Evolutionary conservation across 2,888 invertebrate genomes (phyloP), one percentile per base, ranked within the genome.

Genomic region (Harmothoe impar): DNA sequence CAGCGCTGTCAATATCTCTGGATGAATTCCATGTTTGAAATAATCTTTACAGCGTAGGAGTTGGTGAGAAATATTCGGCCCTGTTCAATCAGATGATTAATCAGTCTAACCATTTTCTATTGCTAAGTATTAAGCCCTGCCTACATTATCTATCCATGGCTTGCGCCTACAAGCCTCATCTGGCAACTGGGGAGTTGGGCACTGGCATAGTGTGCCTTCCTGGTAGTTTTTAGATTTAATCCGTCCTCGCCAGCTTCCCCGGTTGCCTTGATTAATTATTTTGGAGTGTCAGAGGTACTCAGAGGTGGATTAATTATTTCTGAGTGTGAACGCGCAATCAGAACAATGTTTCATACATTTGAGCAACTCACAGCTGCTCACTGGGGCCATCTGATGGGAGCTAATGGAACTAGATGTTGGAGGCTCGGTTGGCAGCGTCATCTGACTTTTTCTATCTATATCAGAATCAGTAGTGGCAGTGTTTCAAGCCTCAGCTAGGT

Each of bases 201-300:
- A 62, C 20, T n/a, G 62, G 20, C 62, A 62, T n/a, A 62, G n/a
- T 62, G 43, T 43, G 43, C 43, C 43, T n/a, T 62, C 62, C 62
- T 62, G 62, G 62, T 62, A 15, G n/a, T n/a, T n/a, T n/a, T n/a
- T n/a, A 62, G 62, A 3, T n/a, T 62, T 62, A 62, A n/a, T n/a
- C 62, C 62, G 62, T 43, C 43, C 43, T 62, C 62, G 62, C n/a
- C 62, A 62, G 62, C n/a, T 62, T 62, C 62, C 62, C 20, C 62
- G 10, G 43, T 62, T n/a, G 62, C n/a, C 62, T 62, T 72, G 72
- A 72, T 72, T 72, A 72, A n/a, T 72, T 72, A 72, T 72, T 72
- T 29, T 29, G 72, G 72, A 72, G 72, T 72, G 72, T 25, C 25
- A 29, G 72, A 25, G 31, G 15, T 72, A 25, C n/a, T 25, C 25